A percentile compares a stretch with the other conserved stretches of the same genome.
phyloP scores from a whole-genome alignment of 1,140 invertebrate genomes.

The Pararge aegeria region DNA sequence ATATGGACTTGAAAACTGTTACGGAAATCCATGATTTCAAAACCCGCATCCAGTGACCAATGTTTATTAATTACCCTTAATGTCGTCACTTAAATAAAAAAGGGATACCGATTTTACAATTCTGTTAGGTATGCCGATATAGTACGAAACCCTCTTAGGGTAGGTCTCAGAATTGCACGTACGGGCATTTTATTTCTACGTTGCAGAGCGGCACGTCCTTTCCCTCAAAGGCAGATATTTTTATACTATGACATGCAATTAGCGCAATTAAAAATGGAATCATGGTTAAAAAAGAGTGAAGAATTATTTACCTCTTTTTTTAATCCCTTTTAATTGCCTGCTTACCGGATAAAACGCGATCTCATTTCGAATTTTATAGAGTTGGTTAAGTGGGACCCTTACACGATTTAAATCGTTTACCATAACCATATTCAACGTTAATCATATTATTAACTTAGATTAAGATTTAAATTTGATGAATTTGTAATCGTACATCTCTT shows the following conservation, averaged over 20 bases:
- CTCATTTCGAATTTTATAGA: background rate
- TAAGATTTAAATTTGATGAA: no score
- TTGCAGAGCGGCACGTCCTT: conserved; percentile 3
- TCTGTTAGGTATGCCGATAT: background rate
- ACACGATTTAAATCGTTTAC: background rate
- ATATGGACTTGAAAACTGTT: no score
- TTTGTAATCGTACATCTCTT: no score
- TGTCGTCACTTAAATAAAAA: no score
- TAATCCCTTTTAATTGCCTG: conserved; percentile 13
- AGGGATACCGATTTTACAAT: background rate
- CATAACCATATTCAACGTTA: background rate
- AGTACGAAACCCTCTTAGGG: no score
- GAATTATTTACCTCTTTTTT: conserved; percentile 8
- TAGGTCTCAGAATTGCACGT: background rate
- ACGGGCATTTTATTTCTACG: background rate
- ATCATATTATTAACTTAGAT: no score
- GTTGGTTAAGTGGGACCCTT: background rate
- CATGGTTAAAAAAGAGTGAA: conserved; percentile 12
- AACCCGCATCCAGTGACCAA: no score
- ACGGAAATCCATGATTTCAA: no score
- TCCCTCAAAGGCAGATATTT: conserved; percentile 17
- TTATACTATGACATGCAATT: conserved; percentile 19
- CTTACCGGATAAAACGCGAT: conserved; percentile 8
- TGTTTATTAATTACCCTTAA: no score
- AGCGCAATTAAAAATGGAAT: conserved; percentile 21